These are phyloP conservation scores for Phallusia fumigata DNA, from an alignment of 23 tunicate genomes.

Conservation along the genomic window DNA sequence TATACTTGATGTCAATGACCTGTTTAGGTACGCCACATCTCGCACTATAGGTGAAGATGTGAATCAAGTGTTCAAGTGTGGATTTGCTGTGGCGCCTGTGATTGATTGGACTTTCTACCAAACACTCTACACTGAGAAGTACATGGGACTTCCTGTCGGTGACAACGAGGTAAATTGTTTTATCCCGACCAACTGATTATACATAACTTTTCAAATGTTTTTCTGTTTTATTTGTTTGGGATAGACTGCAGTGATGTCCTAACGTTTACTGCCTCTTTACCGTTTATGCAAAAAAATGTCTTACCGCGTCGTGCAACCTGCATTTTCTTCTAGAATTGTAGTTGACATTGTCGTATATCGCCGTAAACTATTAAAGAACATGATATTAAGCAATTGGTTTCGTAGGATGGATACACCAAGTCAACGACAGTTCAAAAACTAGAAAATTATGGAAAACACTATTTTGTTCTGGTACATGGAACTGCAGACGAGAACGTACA, in stretches of 20 bases:
- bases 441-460: constrained; percentile 32
- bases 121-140: constrained; percentile 55
- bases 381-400: neutral
- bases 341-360: neutral
- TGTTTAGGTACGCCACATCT: constrained; percentile 55
- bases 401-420: constrained; percentile 35
- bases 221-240: too few species aligned
- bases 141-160: constrained; percentile 30
- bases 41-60: constrained; percentile 59
- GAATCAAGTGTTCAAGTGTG: constrained; percentile 46
- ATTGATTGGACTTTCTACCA: constrained; percentile 48
- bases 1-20: neutral
- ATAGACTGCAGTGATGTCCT: too few species aligned
- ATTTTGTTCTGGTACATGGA: constrained; percentile 46
- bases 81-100: constrained; percentile 61
- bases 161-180: neutral
- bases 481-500: constrained; percentile 44
- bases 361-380: neutral
- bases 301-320: too few species aligned
- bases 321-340: too few species aligned
- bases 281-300: too few species aligned
- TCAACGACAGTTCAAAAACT: constrained; percentile 33
- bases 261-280: too few species aligned
- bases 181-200: too few species aligned
- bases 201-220: too few species aligned